Base-by-base conservation (phyloP, 2,113 vertebrate genomes). In the Chionomys nivalis region DNA sequence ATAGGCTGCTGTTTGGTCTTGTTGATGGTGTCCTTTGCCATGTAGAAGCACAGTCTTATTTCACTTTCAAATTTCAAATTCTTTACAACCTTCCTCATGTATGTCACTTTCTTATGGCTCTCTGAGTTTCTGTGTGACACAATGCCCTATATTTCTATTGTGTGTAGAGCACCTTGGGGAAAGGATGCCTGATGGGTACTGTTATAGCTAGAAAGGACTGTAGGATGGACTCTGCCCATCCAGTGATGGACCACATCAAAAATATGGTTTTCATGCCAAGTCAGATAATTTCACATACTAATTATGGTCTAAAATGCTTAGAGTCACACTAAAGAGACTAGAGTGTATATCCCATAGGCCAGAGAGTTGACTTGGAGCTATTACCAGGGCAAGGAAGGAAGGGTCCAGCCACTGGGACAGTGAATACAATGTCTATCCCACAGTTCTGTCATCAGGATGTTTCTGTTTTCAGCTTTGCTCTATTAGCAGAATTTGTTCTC, bases 61-160 rank as follows among this genome's bases (percentile, higher is more conserved):
- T 90, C 66, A 68, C 58, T 92, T 90, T 75, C 2, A 55, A 81
- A 83, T 52, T 52, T 52, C 52, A 52, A 94, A 70, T 95, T 91
- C 11, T 93, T 91, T 24, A 55, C 10, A 39, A 1, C 47, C 44
- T 79, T 75, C 86, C 33, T 63, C 31, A 52, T 3, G 23, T 47
- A 10, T 63, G 4, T 1, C 58, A 82, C 26, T 5, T 21, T 75
- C 11, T 93, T 14, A 79, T 11, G 44, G 19, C 55, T 87, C 9
- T 1, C 7, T 75, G 77, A 44, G 65, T 66, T 17, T 94, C 39
- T 77, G 49, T 61, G 24, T 79, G 70, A 61, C 16, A 78, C 1
- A 3, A 31, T 44, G 28, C 7, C 9, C 33, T 81, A 36, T 7
- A 72, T 7, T 61, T 89, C 52, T 82, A 8, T n/a, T 44, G 33